Base-by-base conservation (phyloP, 2,797 vertebrate species). In the Cyclura pinguis region DNA sequence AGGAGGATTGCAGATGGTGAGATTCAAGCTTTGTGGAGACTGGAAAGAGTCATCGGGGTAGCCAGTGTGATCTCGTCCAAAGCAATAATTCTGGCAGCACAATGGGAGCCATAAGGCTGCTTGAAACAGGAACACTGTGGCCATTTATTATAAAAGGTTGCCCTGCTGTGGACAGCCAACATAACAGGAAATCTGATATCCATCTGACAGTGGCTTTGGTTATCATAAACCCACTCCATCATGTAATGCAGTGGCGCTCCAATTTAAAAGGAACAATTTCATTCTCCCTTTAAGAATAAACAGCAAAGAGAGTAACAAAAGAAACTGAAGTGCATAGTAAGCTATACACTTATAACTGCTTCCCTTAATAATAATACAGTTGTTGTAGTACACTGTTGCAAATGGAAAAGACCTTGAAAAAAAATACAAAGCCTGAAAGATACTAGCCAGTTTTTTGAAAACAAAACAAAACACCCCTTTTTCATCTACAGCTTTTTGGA, bases 111-210 rank as follows among this genome's bases (percentile, higher is more conserved):
- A 81, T 32, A 59, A 35, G 59, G 78, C 10, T 47, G 59, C 86
- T 87, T 81, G 64, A 55, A 88, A 88, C 35, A 76, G 50, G 57
- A 88, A 62, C 29, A 77, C 38, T 52, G 32, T 81, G 50, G 32
- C 87, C 72, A 84, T 84, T 64, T 84, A 52, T 89, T 89, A 84
- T 20, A 84, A 76, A 35, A 35, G 55, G 57, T 52, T 89, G 72
- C 57, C 72, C 81, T 84, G 72, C 55, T 77, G 20, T 73, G 50
- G 57, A 35, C 81, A 89, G 57, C 32, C 84, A 87, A 87, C 83
- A 87, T 82, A 73, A 90, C 59, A 38, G 22, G 35, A 76, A 52
- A 62, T 32, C 67, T 64, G 67, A 82, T 82, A 64, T 35, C n/a
- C 32, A 90, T 76, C 57, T 80, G 80, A 76, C 38, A 82, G 55